These are phyloP conservation scores for Acinonyx jubatus DNA, from an alignment of 2,113 vertebrate species.

Conservation along the genomic window DNA sequence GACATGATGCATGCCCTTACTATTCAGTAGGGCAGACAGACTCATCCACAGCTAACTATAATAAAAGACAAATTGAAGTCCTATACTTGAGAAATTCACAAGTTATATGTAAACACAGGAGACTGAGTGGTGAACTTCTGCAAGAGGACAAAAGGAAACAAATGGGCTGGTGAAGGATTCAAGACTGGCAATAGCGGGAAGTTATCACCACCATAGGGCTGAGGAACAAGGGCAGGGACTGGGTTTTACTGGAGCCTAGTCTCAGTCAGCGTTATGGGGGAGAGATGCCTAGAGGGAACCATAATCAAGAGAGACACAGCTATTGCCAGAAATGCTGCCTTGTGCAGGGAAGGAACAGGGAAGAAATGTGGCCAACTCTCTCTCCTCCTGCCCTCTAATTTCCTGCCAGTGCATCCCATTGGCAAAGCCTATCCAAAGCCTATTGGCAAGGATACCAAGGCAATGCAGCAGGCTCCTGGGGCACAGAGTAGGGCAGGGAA, in stretches of 20 bases:
- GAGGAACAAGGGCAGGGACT: neutral
- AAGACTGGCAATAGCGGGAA: neutral
- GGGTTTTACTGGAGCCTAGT: neutral
- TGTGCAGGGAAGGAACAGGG: neutral
- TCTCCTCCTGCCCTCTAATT: neutral
- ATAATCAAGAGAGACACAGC: neutral
- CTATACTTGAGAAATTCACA: neutral
- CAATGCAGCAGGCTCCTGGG: neutral
- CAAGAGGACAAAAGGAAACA: neutral
- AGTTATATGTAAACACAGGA: neutral
- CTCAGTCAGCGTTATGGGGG: neutral
- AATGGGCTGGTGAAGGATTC: neutral
- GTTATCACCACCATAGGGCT: neutral
- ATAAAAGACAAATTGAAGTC: neutral
- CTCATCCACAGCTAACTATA: neutral
- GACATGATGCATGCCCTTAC: neutral
- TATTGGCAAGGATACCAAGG: neutral
- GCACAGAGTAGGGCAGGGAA: neutral
- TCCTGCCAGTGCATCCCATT: neutral
- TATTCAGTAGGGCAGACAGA: neutral
- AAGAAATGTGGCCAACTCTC: neutral
- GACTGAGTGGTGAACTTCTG: neutral
- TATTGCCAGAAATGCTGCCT: neutral
- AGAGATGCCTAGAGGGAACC: neutral
- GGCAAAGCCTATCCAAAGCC: neutral